Conservation (phyloP, 1,140 invertebrate species). For the Nephotettix cincticeps region DNA sequence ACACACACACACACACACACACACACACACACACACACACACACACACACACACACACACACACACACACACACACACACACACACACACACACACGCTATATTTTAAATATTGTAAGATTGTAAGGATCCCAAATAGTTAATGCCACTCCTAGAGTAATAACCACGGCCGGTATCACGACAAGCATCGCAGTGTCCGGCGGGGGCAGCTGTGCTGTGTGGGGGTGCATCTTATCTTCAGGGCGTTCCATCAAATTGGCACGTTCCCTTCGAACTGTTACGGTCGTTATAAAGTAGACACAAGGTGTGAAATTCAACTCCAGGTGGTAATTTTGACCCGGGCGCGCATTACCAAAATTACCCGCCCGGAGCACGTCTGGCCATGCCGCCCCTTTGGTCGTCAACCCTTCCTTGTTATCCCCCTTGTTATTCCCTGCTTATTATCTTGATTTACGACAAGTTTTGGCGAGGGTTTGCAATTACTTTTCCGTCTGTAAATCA, state of each 20-base stretch:
- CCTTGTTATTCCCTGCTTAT: not conserved
- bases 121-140: too few species aligned
- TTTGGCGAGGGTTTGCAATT: conserved; percentile 18
- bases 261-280: not conserved
- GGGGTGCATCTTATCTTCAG: conserved; percentile 12
- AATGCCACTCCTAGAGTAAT: too few species aligned
- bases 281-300: conserved; percentile 19
- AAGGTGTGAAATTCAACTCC: conserved; percentile 20
- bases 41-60: too few species aligned
- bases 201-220: not conserved
- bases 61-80: too few species aligned
- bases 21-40: too few species aligned
- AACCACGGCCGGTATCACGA: too few species aligned
- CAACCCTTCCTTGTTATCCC: not conserved
- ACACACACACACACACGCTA: too few species aligned
- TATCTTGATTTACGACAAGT: conserved; percentile 5
- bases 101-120: too few species aligned
- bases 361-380: not conserved
- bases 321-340: conserved; percentile 1
- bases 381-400: not conserved
- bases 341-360: conserved; percentile 8
- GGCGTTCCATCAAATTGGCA: conserved; percentile 13
- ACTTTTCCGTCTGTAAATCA: not conserved
- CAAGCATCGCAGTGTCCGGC: too few species aligned
- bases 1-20: too few species aligned